Evolutionary conservation across 2,888 invertebrate genomes (phyloP), one percentile per base, ranked within the genome.

Genomic region (Orchesellides sinensis): DNA sequence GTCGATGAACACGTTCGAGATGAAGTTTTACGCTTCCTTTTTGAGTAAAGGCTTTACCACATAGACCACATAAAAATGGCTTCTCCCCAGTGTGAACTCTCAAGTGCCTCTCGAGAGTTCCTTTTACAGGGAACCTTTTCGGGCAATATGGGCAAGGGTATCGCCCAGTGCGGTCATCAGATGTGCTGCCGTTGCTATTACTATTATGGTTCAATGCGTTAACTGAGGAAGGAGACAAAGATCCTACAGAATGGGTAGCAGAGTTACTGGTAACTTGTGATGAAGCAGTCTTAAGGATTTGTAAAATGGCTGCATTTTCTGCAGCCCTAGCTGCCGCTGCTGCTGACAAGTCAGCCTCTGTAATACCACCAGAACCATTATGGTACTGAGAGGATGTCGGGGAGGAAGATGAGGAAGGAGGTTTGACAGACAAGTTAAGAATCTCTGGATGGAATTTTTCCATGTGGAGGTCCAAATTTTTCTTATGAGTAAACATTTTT

Each of bases 401-500:
- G 2, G 70, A 70, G 14, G 78, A 73, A 14, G 83, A 79, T 12
- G 78, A 72, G n/a, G 77, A 70, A 4, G 65, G 32, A 8, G 77
- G 69, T 45, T 73, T 83, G 19, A 66, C 69, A 17, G 74, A 75
- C 27, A 82, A 69, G 52, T 72, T 78, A 21, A 82, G 61, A 54
- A 77, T 69, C 49, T 82, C 84, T 0, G 84, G 84, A 52, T 84
- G 84, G 61, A 72, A 77, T 27, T 84, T 84, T 56, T 82, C 77
- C 73, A 82, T 81, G 66, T 84, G 84, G 32, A 82, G 78, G 59
- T 84, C 84, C 73, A 84, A 65, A 17, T 82, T 82, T 59, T 84
- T 84, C 78, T 84, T 84, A 32, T 82, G 82, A 29, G 84, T 84
- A 40, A 84, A 84, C 84, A 84, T 84, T 78, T 81, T 84, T 35